phyloP scores from a whole-genome alignment of 2,888 invertebrate genomes.

The Sylvicola cinctus region DNA sequence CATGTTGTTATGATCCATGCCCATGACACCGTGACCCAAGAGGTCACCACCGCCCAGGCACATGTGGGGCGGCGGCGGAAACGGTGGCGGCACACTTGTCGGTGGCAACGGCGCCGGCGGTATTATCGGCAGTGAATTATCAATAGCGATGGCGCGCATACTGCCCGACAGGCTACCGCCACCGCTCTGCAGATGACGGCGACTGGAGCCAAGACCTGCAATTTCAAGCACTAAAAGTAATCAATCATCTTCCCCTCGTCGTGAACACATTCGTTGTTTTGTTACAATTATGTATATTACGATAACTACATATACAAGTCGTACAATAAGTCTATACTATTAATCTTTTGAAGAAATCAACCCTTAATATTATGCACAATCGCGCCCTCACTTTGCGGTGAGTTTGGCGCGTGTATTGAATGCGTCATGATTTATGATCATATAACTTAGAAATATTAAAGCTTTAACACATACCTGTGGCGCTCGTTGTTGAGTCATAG shows the following conservation, averaged over 20 bases:
- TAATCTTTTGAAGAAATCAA: too few species aligned
- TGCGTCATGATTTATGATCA: too few species aligned
- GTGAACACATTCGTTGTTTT: neutral
- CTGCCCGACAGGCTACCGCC: constrained; percentile 26
- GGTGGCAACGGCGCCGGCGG: constrained; percentile 26
- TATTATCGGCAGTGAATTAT: constrained; percentile 20
- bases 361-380: too few species aligned
- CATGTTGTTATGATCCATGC: constrained; percentile 14
- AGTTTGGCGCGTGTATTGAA: too few species aligned
- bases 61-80: constrained; percentile 19
- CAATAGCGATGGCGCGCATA: constrained; percentile 24
- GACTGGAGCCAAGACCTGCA: constrained; percentile 25
- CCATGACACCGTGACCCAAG: constrained; percentile 13
- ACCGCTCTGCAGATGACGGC: constrained; percentile 24
- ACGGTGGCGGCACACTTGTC: constrained; percentile 21
- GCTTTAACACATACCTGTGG: constrained; percentile 18
- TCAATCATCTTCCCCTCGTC: neutral
- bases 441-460: too few species aligned
- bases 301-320: too few species aligned
- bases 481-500: constrained; percentile 27
- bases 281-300: neutral
- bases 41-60: constrained; percentile 14
- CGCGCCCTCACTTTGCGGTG: too few species aligned
- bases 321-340: too few species aligned
- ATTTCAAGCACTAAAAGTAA: constrained; percentile 1